Percentiles rank a stretch among this genome's conserved stretches.
Evolutionary conservation across 1,140 invertebrate species (phyloP).

Genomic region (Papilio polyxenes): DNA sequence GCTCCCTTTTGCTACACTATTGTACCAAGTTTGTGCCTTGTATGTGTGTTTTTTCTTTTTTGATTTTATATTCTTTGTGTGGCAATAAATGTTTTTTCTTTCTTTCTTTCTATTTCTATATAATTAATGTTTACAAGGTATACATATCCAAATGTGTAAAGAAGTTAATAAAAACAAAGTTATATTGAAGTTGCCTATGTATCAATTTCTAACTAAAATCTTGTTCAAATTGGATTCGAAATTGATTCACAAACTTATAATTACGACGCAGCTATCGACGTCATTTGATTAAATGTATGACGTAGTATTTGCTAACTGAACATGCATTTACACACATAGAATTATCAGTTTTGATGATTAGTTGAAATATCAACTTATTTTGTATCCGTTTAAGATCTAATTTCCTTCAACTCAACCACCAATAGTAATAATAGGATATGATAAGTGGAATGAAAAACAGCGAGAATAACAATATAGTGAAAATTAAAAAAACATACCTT

Average conservation of each 20-base stretch:
- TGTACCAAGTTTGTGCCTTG: too few species aligned
- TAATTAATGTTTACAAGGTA: too few species aligned
- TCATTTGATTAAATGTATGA: constrained; percentile 24
- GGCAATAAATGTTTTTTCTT: too few species aligned
- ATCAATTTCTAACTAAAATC: not conserved
- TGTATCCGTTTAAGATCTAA: not conserved
- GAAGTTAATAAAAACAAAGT: not conserved
- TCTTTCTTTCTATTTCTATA: too few species aligned
- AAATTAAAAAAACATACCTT: too few species aligned
- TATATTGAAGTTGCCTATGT: not conserved
- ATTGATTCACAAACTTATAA: constrained; percentile 14
- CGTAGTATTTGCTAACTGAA: not conserved
- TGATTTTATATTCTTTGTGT: too few species aligned
- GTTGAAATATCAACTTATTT: not conserved
- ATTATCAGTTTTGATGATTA: not conserved
- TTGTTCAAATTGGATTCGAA: constrained; percentile 2
- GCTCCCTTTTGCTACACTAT: too few species aligned
- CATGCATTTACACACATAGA: not conserved
- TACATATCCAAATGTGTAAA: not conserved
- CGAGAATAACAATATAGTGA: too few species aligned
- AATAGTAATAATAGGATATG: not conserved
- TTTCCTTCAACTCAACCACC: not conserved
- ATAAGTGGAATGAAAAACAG: too few species aligned
- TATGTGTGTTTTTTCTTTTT: too few species aligned
- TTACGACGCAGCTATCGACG: constrained; percentile 10